Conservation (phyloP, 1,140 invertebrate species). For the Mactra quadrangularis region DNA sequence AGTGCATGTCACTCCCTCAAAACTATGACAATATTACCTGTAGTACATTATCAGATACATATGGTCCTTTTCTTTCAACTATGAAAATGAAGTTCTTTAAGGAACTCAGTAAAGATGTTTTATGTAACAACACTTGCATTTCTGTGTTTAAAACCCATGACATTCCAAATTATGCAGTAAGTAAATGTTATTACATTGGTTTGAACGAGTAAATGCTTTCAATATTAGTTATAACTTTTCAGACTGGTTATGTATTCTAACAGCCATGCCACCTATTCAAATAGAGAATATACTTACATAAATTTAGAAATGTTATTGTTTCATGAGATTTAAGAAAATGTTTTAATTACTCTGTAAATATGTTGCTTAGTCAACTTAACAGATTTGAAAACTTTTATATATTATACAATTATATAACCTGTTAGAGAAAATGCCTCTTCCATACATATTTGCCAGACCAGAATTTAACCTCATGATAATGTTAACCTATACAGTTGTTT, state of each 20-base stretch:
- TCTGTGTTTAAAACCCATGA: slow-evolving; percentile 7
- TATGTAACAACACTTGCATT: slow-evolving; percentile 6
- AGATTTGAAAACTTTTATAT: too few species aligned
- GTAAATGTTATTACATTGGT: not conserved
- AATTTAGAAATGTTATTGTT: not conserved
- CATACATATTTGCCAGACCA: too few species aligned
- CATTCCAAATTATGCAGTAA: slow-evolving; percentile 14
- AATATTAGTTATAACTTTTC: not conserved
- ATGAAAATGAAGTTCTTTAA: slow-evolving; percentile 33
- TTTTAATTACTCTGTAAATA: not conserved
- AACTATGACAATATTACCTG: not conserved
- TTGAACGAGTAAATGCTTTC: not conserved
- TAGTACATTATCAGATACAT: not conserved
- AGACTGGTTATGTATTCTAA: not conserved
- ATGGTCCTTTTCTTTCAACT: not conserved
- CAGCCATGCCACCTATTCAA: not conserved
- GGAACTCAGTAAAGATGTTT: not conserved
- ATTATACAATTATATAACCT: too few species aligned
- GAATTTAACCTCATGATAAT: too few species aligned
- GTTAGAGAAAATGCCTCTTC: too few species aligned
- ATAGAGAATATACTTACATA: not conserved
- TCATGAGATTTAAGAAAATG: not conserved
- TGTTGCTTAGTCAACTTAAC: not conserved
- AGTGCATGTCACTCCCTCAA: not conserved
- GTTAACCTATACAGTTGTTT: too few species aligned